These are phyloP conservation scores for Cariama cristata DNA, from an alignment of 2,113 vertebrate genomes.

Conservation along the genomic window DNA sequence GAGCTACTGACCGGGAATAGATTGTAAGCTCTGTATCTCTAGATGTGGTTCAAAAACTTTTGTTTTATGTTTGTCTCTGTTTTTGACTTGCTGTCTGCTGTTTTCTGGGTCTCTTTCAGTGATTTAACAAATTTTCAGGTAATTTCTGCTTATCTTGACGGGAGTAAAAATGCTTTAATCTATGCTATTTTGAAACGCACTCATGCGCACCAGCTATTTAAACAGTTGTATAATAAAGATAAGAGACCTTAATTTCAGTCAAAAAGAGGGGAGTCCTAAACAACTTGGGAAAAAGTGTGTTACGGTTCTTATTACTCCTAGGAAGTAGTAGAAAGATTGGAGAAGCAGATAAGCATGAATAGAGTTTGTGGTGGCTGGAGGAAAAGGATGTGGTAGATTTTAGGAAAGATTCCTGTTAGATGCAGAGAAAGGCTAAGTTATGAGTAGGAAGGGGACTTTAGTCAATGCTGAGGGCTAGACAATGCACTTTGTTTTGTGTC, in stretches of 20 bases:
- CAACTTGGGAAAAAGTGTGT: not conserved
- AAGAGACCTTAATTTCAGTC: not conserved
- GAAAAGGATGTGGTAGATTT: not conserved
- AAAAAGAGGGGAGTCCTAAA: not conserved
- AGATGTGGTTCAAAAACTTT: not conserved
- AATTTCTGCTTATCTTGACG: not conserved
- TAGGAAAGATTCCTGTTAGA: not conserved
- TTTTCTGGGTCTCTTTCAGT: not conserved
- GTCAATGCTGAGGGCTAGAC: not conserved
- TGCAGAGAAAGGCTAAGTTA: not conserved
- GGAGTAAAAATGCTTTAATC: not conserved
- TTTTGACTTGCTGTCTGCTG: not conserved
- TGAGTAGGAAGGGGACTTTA: not conserved
- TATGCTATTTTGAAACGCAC: not conserved
- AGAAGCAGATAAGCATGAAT: not conserved
- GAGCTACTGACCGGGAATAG: not conserved
- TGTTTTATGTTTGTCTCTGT: not conserved
- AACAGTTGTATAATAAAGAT: not conserved
- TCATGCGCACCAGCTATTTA: not conserved
- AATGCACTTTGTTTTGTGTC: not conserved
- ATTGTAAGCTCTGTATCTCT: not conserved
- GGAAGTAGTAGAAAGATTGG: not conserved
- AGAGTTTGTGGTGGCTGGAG: not conserved
- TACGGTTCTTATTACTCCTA: not conserved
- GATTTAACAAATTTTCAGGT: not conserved